Base-by-base conservation (phyloP, 2,888 invertebrate species). In the Agrochola lychnidis region DNA sequence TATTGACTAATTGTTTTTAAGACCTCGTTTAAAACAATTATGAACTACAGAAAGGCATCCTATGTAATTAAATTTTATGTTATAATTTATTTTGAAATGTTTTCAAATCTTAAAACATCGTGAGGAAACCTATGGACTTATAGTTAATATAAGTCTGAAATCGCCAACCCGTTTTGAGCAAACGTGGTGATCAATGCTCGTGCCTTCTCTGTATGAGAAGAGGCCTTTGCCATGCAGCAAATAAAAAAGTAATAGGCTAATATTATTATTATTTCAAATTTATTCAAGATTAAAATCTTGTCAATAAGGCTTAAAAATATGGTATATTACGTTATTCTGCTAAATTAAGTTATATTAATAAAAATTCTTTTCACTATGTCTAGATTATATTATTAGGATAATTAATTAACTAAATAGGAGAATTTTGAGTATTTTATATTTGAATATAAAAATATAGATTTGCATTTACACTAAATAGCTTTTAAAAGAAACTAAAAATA, bases 381-480 rank as follows among this genome's bases (percentile, higher is more conserved):
- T 25, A 36, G 19, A 36, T 57, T 59, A 53, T 42, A 45, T 82
- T 69, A 71, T 73, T 78, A 7, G 5, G 6, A 69, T 45, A 53
- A 61, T 72, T 42, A 63, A 68, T 79, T 71, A 62, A 45, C 1
- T 45, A 56, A 73, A 10, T 45, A 48, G 59, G 14, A 80, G 14
- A 25, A 57, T 56, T 45, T 73, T 64, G 3, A n/a, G 45, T 25
- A 53, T 61, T 74, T 36, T 22, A 30, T 30, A 64, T 5, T 10
- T 22, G 19, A 59, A 53, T 57, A 75, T 61, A 51, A 67, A 63
- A n/a, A 45, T 4, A 22, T 19, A 6, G 25, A 84, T 84, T 84
- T 67, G 59, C 81, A 84, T 84, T 73, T 62, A 84, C 83, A 81
- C 63, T 62, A 56, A 83, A 83, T 75, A 67, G 70, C 78, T 81